Evolutionary conservation across 2,113 vertebrate species (phyloP).

Genomic region (Psephotus haematonotus): DNA sequence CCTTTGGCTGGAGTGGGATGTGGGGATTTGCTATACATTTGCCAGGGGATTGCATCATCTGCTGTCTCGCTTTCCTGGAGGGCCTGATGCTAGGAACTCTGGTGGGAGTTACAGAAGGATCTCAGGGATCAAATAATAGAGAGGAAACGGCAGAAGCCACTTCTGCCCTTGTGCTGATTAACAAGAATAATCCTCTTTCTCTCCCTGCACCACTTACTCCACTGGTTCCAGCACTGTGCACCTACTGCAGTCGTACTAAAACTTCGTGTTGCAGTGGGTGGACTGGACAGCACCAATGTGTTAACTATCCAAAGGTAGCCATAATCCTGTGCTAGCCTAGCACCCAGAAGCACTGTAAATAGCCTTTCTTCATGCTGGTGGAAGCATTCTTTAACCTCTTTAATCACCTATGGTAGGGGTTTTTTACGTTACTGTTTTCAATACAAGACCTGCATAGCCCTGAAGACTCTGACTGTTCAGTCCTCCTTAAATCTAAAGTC

Average conservation of each 20-base stretch:
- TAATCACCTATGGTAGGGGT: background rate
- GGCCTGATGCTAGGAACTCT: background rate
- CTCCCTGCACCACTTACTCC: background rate
- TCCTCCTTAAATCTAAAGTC: background rate
- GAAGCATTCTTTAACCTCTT: background rate
- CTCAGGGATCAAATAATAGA: conserved; percentile 23
- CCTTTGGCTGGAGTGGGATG: background rate
- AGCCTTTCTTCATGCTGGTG: background rate
- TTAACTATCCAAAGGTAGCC: background rate
- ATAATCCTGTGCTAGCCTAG: background rate
- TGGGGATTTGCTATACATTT: conserved; percentile 25
- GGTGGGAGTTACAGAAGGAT: background rate
- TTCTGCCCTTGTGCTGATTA: conserved; percentile 5
- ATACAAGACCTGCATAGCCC: background rate
- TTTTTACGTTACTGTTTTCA: background rate
- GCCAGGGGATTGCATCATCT: conserved; percentile 21
- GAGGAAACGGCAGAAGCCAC: background rate
- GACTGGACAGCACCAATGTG: background rate
- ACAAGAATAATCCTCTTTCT: background rate
- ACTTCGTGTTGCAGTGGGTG: background rate
- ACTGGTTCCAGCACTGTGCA: background rate
- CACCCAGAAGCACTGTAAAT: background rate
- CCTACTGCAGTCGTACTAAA: background rate
- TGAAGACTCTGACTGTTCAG: background rate
- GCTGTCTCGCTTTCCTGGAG: background rate